phyloP scores from a whole-genome alignment of 2,797 vertebrate species.

The Helarctos malayanus region DNA sequence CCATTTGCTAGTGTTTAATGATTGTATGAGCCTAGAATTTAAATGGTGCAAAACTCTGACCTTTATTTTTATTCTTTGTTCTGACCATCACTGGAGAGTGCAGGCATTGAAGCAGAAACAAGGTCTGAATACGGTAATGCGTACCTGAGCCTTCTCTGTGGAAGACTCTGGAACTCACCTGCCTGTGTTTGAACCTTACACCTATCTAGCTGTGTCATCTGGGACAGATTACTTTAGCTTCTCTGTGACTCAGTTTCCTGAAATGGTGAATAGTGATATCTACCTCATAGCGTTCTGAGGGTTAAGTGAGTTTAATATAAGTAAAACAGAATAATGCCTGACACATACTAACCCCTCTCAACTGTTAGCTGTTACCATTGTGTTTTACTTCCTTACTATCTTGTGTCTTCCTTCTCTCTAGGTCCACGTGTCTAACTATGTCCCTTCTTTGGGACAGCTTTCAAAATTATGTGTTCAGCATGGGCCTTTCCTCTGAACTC shows the following conservation, averaged over 20 bases:
- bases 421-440: background rate
- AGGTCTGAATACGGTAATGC: background rate
- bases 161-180: background rate
- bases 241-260: background rate
- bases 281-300: background rate
- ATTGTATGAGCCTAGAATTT: conserved; percentile 19
- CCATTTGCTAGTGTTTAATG: conserved; percentile 21
- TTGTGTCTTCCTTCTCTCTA: background rate
- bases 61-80: background rate
- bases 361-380: background rate
- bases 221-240: background rate
- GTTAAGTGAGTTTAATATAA: background rate
- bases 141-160: background rate
- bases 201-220: background rate
- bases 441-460: background rate
- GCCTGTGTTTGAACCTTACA: background rate
- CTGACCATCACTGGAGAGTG: background rate
- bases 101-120: background rate
- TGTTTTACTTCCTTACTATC: background rate
- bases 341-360: background rate
- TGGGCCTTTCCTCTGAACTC: background rate
- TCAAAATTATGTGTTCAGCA: background rate
- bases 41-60: background rate
- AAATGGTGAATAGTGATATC: background rate
- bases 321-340: background rate